Percentiles rank a stretch among this genome's conserved stretches.
These are phyloP conservation scores for Alauda arvensis DNA, from an alignment of 2,797 vertebrate species.

Conservation along the genomic window DNA sequence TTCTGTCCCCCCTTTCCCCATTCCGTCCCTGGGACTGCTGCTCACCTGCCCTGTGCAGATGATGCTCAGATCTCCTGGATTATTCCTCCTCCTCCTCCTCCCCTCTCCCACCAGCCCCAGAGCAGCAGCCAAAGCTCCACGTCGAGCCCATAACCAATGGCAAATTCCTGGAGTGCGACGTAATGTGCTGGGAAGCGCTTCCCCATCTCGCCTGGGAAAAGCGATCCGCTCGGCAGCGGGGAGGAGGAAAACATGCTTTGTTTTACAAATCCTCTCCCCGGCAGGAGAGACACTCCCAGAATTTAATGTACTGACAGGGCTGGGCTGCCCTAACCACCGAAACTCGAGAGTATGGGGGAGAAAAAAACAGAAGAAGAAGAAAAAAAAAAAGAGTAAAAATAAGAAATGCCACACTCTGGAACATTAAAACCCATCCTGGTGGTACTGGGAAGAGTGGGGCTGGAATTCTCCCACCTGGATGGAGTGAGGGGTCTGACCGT, in stretches of 20 bases:
- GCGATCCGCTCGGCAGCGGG: neutral
- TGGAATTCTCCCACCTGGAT: neutral
- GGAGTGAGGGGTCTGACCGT: neutral
- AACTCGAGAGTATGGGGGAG: neutral
- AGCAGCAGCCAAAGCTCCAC: slow-evolving; percentile 2
- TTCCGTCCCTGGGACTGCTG: neutral
- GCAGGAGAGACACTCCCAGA: slow-evolving; percentile 61
- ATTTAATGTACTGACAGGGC: slow-evolving; percentile 27
- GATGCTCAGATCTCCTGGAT: neutral
- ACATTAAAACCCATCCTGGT: neutral
- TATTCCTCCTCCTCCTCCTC: neutral
- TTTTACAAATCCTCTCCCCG: slow-evolving; percentile 61
- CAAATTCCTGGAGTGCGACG: slow-evolving; percentile 35
- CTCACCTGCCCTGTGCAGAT: neutral
- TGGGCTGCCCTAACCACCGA: slow-evolving; percentile 30
- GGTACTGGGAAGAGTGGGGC: neutral
- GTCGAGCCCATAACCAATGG: slow-evolving; percentile 33
- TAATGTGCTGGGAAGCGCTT: slow-evolving; percentile 53
- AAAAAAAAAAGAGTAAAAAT: neutral
- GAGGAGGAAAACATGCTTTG: slow-evolving; percentile 61
- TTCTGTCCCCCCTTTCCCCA: neutral
- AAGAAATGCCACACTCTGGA: accelerated
- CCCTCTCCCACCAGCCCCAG: neutral
- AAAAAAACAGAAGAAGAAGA: too few species aligned
- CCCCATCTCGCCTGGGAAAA: slow-evolving; percentile 39